Base-by-base conservation (phyloP, 2,797 vertebrate species). In the Triplophysa yarkandensis region DNA sequence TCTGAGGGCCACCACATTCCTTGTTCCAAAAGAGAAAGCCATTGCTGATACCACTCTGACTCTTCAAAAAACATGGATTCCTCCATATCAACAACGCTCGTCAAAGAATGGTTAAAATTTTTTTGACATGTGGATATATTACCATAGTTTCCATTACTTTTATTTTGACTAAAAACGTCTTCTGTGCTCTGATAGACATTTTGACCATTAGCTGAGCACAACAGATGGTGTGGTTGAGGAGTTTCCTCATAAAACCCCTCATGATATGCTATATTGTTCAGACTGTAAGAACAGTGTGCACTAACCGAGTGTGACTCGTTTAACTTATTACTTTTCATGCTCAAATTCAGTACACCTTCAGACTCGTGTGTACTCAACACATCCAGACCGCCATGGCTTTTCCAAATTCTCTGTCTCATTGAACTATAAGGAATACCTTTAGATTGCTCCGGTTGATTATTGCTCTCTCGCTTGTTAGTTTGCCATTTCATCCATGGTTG, bases 1-100 rank as follows among this genome's bases (percentile, higher is more conserved):
- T 97, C 95, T 65, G 95, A 95, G 55, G 94, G 94, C 94, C 95
- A 98, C 98, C 98, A 99, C 71, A 98, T 82, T 1, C 96, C 97
- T 86, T 94, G 94, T 82, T 97, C 94, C 83, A 98, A 89, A 87
- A 94, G 91, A 64, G 89, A 85, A 69, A 97, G 91, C 97, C 96
- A 98, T 73, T 96, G 94, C 68, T 95, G 94, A 85, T 95, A 96
- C 84, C 95, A 96, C 86, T 90, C 94, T 70, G 85, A 87, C 60
- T 94, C 93, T 78, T 91, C 89, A 11, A 94, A 90, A 80, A 93
- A 94, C 41, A 84, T 27, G 39, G 88, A 83, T 32, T 89, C 94
- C 73, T 94, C 91, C 5, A 83, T 77, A 78, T 91, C 93, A 80
- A 68, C 83, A 79, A 91, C 90, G 77, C 78, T 87, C 83, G 79